A percentile compares a stretch with the other conserved stretches of the same genome.
Evolutionary conservation across 2,113 vertebrate species (phyloP).

Genomic region (Rutilus rutilus): DNA sequence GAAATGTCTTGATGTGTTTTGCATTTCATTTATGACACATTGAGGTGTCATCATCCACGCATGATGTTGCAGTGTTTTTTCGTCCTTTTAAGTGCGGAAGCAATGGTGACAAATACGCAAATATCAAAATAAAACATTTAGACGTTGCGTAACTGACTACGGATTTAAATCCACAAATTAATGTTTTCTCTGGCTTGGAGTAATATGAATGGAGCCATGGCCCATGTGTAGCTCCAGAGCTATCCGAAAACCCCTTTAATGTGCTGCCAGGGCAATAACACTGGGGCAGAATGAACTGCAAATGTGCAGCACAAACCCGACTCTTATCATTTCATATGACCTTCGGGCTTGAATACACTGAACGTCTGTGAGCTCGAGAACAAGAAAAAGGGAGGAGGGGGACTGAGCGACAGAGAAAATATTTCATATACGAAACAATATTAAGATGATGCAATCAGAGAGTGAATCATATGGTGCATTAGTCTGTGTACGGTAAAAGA

Average conservation of each 20-base stretch:
- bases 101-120: background rate
- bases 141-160: background rate
- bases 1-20: conserved; percentile 14
- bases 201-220: background rate
- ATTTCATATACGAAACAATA: conserved; percentile 2
- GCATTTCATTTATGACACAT: conserved; percentile 36
- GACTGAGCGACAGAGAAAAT: background rate
- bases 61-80: conserved; percentile 12
- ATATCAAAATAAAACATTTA: conserved; percentile 12
- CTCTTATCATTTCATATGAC: conserved; percentile 49
- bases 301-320: background rate
- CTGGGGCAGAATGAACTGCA: conserved; percentile 8
- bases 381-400: background rate
- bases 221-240: background rate
- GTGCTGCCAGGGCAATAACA: conserved; percentile 17
- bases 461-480: background rate
- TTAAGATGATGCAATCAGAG: conserved; percentile 10
- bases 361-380: background rate
- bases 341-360: conserved; percentile 44
- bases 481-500: background rate
- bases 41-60: conserved; percentile 30
- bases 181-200: background rate
- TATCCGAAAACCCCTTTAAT: background rate
- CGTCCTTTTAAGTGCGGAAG: background rate
- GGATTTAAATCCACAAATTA: background rate